Conservation (phyloP, 1,140 invertebrate species). For the Saccostrea echinata region DNA sequence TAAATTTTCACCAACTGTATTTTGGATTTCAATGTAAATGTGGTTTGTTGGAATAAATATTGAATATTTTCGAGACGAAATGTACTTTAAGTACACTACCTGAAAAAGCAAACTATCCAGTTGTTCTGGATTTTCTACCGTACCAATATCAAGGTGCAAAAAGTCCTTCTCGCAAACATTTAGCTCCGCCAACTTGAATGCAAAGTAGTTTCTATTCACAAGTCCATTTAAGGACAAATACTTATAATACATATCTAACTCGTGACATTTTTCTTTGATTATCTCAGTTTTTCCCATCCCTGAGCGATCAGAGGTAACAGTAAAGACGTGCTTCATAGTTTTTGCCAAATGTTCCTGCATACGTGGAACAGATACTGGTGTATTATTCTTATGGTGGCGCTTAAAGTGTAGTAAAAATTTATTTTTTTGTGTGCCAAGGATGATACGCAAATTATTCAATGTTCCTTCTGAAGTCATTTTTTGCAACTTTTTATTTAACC, state of each 20-base stretch:
- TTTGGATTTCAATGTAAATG: slow-evolving; percentile 63
- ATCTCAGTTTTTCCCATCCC: slow-evolving; percentile 60
- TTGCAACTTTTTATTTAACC: too few species aligned
- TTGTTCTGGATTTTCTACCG: slow-evolving; percentile 37
- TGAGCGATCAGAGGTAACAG: slow-evolving; percentile 58
- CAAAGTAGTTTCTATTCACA: background rate
- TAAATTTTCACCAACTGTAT: slow-evolving; percentile 58
- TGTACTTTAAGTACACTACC: slow-evolving; percentile 54
- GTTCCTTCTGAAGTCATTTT: too few species aligned
- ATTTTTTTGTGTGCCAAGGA: too few species aligned
- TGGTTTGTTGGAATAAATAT: background rate
- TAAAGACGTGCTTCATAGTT: too few species aligned
- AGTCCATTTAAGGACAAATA: slow-evolving; percentile 57
- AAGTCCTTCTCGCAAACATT: slow-evolving; percentile 45
- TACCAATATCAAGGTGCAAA: slow-evolving; percentile 60
- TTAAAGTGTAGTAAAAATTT: too few species aligned
- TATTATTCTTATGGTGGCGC: too few species aligned
- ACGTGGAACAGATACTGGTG: too few species aligned
- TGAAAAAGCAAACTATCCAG: slow-evolving; percentile 64
- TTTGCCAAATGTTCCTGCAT: too few species aligned
- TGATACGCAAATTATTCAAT: too few species aligned
- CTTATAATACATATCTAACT: background rate
- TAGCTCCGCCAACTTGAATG: slow-evolving; percentile 21
- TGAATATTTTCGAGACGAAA: slow-evolving; percentile 39
- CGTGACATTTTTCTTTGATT: slow-evolving; percentile 33